A percentile compares a stretch with the other conserved stretches of the same genome.
These are phyloP conservation scores for Apodemia zela DNA, from an alignment of 2,888 invertebrate genomes.

Conservation along the genomic window DNA sequence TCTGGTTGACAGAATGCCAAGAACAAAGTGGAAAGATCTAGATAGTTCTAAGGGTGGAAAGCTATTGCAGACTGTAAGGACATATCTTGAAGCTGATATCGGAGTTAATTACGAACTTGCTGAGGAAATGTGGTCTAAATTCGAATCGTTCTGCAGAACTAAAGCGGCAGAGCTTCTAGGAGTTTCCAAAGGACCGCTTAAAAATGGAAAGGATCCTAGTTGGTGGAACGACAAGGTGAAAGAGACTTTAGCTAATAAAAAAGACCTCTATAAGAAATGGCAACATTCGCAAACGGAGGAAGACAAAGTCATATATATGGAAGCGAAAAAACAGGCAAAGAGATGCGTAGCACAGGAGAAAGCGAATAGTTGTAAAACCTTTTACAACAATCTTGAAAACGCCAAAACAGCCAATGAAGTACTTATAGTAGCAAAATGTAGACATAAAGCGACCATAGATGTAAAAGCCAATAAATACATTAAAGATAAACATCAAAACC, in stretches of 20 bases:
- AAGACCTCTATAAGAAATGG: background rate
- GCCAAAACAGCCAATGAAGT: constrained; percentile 7
- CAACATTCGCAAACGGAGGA: constrained; percentile 2
- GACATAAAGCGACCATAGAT: background rate
- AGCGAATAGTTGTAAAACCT: background rate
- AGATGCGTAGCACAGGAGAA: background rate
- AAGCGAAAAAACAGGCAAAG: background rate
- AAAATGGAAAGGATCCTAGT: background rate
- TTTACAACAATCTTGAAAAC: background rate
- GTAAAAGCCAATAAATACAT: constrained; percentile 12
- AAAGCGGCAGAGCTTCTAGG: background rate
- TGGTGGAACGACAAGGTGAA: constrained; percentile 7
- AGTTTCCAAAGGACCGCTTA: constrained; percentile 1
- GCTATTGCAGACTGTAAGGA: too few relatives aligned
- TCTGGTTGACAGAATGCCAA: background rate
- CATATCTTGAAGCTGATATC: too few relatives aligned
- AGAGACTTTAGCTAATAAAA: background rate
- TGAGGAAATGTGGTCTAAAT: background rate
- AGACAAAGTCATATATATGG: background rate
- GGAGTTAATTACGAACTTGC: background rate
- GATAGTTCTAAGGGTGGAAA: too few relatives aligned
- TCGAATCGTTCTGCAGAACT: background rate
- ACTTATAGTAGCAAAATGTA: constrained; percentile 2
- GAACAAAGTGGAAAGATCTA: background rate
- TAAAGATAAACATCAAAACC: background rate